Conservation (phyloP, 2,888 invertebrate genomes). For the Lamellibrachia columna region DNA sequence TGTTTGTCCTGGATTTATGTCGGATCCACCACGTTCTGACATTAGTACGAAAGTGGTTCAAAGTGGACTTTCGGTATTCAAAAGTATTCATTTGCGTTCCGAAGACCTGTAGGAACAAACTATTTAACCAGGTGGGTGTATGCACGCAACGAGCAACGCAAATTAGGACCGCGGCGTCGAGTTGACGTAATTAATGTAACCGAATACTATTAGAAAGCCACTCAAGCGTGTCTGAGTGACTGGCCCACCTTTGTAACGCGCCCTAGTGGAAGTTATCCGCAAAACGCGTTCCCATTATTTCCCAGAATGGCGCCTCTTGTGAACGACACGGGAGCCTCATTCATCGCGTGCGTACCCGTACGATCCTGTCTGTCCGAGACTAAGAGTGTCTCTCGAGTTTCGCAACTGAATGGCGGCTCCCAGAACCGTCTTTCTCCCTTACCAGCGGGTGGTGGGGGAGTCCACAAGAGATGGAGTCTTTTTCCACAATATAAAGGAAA, state of each 20-base stretch:
- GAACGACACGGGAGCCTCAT: not conserved
- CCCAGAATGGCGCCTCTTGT: not conserved
- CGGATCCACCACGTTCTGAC: no score
- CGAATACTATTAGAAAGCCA: not conserved
- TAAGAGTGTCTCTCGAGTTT: not conserved
- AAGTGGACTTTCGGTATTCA: no score
- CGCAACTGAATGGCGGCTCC: not conserved
- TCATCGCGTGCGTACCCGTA: not conserved
- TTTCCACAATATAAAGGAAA: not conserved
- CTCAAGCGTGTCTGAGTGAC: not conserved
- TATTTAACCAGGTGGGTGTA: no score
- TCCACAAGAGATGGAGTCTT: not conserved
- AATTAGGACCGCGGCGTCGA: not conserved
- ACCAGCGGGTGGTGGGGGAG: not conserved
- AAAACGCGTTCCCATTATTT: not conserved
- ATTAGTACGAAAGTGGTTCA: no score
- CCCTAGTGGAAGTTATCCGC: not conserved
- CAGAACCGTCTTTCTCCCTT: constrained; percentile 1
- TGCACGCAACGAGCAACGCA: not conserved
- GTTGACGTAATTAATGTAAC: not conserved
- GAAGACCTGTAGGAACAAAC: no score
- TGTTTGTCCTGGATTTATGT: no score
- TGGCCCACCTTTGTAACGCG: not conserved
- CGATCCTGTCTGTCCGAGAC: not conserved
- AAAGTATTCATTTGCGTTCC: no score